These are phyloP conservation scores for Chrysochloris asiatica DNA, from an alignment of 2,113 vertebrate species.

Conservation along the genomic window DNA sequence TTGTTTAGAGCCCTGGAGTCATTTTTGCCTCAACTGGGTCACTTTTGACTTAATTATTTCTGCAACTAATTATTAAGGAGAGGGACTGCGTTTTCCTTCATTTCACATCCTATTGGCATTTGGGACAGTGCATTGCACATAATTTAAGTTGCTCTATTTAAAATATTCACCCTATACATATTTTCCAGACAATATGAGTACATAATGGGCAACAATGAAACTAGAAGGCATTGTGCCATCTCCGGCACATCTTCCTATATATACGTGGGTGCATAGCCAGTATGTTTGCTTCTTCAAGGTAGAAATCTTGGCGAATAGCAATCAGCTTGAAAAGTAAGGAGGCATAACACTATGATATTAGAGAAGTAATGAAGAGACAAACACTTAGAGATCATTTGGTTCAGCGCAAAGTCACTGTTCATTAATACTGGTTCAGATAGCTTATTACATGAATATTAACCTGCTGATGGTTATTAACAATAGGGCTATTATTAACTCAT, in stretches of 20 bases:
- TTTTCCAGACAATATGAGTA: not conserved
- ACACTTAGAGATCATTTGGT: slow-evolving; percentile 58
- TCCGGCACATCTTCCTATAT: not conserved
- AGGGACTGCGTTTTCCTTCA: not conserved
- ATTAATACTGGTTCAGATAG: slow-evolving; percentile 73
- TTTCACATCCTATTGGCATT: not conserved
- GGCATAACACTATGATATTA: slow-evolving; percentile 40
- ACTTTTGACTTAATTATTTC: slow-evolving; percentile 1
- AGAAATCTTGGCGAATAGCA: slow-evolving; percentile 16
- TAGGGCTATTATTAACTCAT: too few relatives aligned
- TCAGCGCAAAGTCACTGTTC: slow-evolving; percentile 78
- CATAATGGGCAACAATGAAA: not conserved
- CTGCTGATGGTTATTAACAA: too few relatives aligned
- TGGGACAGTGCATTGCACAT: not conserved
- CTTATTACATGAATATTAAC: too few relatives aligned
- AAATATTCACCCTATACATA: not conserved
- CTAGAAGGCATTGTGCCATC: not conserved
- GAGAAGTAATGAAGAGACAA: slow-evolving; percentile 71
- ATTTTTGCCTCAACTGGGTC: too few relatives aligned
- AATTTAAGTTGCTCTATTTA: not conserved
- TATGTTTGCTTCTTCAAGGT: slow-evolving; percentile 8
- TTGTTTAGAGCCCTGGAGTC: too few relatives aligned
- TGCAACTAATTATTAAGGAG: not conserved
- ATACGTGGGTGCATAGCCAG: not conserved
- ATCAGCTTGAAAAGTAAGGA: slow-evolving; percentile 37